These are phyloP conservation scores for Tringa solitaria DNA, from an alignment of 2,113 vertebrate species.

Conservation along the genomic window DNA sequence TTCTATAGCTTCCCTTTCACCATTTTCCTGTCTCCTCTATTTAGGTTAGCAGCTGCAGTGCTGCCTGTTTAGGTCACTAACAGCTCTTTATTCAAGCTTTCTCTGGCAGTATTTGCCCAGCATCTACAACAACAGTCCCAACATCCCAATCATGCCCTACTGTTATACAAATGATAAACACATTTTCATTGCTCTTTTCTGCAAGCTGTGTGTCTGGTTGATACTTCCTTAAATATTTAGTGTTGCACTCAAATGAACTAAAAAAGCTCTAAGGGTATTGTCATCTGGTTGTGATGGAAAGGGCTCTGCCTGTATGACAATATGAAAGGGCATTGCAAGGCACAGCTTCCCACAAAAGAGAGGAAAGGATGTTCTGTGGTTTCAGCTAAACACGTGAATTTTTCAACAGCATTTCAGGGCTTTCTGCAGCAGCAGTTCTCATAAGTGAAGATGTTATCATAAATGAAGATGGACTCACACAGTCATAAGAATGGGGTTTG, in stretches of 20 bases:
- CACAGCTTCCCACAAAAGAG: not conserved
- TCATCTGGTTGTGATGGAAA: not conserved
- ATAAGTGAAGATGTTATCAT: not conserved
- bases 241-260: not conserved
- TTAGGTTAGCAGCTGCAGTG: not conserved
- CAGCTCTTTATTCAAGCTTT: not conserved
- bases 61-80: not conserved
- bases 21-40: not conserved
- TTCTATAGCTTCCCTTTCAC: not conserved
- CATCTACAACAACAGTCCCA: not conserved
- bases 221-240: not conserved
- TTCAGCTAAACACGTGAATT: not conserved
- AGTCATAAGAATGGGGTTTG: not conserved
- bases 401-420: not conserved
- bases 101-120: not conserved
- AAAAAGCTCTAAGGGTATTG: not conserved
- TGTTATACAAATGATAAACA: not conserved
- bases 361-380: not conserved
- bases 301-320: not conserved
- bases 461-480: not conserved
- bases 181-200: not conserved
- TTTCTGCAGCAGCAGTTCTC: constrained; percentile 2
- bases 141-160: not conserved
- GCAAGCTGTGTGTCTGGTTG: not conserved
- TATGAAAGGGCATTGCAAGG: not conserved